phyloP scores from a whole-genome alignment of 1,140 invertebrate genomes.

The Drosophila kohkoa region DNA sequence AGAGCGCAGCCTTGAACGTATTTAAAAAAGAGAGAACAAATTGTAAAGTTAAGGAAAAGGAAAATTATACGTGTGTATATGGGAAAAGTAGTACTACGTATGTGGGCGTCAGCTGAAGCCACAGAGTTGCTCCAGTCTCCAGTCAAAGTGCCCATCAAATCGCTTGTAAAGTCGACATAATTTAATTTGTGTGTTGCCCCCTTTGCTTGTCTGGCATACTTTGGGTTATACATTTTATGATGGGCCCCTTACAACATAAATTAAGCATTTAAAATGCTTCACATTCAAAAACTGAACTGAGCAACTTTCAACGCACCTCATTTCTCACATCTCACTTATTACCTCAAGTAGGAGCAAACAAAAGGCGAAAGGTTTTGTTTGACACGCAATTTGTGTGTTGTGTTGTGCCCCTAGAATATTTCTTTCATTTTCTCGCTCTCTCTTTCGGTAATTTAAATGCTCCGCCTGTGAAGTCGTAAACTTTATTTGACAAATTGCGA shows the following conservation, averaged over 20 bases:
- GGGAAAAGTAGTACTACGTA: neutral
- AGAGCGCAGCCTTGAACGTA: conserved; percentile 8
- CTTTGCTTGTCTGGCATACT: conserved; percentile 8
- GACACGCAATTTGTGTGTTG: conserved; percentile 60
- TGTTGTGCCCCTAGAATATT: neutral
- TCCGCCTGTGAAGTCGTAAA: conserved; percentile 59
- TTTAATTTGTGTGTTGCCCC: conserved; percentile 34
- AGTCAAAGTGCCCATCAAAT: conserved; percentile 28
- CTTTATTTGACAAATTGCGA: conserved; percentile 74
- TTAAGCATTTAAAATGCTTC: conserved; percentile 50
- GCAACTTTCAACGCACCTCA: neutral
- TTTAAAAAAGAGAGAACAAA: conserved; percentile 10
- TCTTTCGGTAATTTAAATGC: conserved; percentile 60
- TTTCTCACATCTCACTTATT: neutral
- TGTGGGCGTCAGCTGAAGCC: conserved; percentile 18
- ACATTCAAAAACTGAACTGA: conserved; percentile 8
- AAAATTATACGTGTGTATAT: neutral
- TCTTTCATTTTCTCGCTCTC: neutral
- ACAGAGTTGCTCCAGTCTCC: neutral
- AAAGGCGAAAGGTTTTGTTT: conserved; percentile 48
- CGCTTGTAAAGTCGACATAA: conserved; percentile 44
- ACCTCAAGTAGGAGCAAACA: conserved; percentile 7
- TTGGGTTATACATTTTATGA: conserved; percentile 31
- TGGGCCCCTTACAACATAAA: conserved; percentile 22
- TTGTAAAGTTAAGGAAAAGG: neutral